Evolutionary conservation across 2,113 vertebrate species (phyloP).

Genomic region (Pterocles orientalis): DNA sequence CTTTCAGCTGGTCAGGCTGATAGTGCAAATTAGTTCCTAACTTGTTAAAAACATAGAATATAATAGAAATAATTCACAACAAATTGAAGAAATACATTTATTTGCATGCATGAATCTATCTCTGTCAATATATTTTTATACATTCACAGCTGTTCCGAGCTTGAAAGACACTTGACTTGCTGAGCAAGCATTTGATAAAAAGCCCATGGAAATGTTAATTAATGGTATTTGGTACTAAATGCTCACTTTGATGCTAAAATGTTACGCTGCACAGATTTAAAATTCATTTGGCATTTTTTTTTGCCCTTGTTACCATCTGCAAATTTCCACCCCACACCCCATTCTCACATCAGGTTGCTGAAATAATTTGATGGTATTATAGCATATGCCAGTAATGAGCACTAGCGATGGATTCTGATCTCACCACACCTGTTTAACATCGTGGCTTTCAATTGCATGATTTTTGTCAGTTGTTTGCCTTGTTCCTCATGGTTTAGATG

Average conservation of each 20-base stretch:
- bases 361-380: constrained; percentile 47
- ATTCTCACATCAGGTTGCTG: constrained; percentile 67
- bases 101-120: constrained; percentile 65
- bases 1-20: constrained; percentile 9
- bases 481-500: neutral
- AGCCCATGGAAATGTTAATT: constrained; percentile 71
- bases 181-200: constrained; percentile 70
- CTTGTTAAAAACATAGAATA: neutral
- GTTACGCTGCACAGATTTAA: constrained; percentile 53
- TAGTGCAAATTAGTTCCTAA: constrained; percentile 27
- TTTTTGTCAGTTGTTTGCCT: neutral
- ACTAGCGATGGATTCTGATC: constrained; percentile 35
- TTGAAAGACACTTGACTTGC: constrained; percentile 71
- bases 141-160: constrained; percentile 60
- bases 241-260: constrained; percentile 71
- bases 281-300: constrained; percentile 58
- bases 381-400: constrained; percentile 46
- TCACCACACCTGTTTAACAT: constrained; percentile 13
- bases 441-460: neutral
- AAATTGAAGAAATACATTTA: constrained; percentile 55
- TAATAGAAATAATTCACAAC: constrained; percentile 15
- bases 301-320: constrained; percentile 68
- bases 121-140: constrained; percentile 69
- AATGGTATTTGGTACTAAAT: constrained; percentile 71
- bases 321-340: constrained; percentile 50